These are phyloP conservation scores for Serinus canaria DNA, from an alignment of 2,113 vertebrate genomes.

Conservation along the genomic window DNA sequence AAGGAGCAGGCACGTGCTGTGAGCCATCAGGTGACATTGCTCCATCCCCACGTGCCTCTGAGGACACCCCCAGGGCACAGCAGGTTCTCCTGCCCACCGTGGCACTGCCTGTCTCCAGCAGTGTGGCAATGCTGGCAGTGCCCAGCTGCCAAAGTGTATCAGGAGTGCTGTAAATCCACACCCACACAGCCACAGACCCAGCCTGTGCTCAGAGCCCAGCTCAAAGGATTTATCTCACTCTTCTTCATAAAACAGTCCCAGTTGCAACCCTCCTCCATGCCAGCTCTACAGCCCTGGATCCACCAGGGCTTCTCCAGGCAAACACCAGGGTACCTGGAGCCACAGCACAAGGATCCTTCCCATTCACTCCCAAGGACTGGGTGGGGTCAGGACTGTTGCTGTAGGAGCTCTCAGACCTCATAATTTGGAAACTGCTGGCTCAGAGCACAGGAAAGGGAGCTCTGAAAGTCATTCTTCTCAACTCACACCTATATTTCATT, in stretches of 20 bases:
- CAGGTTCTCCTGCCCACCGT: not conserved
- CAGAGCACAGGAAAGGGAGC: not conserved
- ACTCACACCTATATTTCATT: not conserved
- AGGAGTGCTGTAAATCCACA: not conserved
- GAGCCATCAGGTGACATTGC: not conserved
- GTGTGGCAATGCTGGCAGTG: not conserved
- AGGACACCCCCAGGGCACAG: not conserved
- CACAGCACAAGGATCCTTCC: not conserved
- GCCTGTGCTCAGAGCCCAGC: not conserved
- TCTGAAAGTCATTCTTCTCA: not conserved
- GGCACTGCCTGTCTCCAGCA: not conserved
- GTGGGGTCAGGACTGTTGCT: not conserved
- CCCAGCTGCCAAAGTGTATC: not conserved
- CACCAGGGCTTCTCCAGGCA: not conserved
- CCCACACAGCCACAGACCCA: not conserved
- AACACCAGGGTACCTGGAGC: not conserved
- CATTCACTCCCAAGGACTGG: not conserved
- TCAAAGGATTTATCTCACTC: not conserved
- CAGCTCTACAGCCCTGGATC: not conserved
- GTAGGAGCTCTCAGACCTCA: not conserved
- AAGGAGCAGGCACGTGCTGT: not conserved
- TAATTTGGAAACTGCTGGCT: not conserved
- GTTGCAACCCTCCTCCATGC: accelerated
- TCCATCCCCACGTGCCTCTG: not conserved
- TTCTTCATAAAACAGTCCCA: not conserved